These are phyloP conservation scores for Apaloderma vittatum DNA, from an alignment of 2,113 vertebrate genomes.

Conservation along the genomic window DNA sequence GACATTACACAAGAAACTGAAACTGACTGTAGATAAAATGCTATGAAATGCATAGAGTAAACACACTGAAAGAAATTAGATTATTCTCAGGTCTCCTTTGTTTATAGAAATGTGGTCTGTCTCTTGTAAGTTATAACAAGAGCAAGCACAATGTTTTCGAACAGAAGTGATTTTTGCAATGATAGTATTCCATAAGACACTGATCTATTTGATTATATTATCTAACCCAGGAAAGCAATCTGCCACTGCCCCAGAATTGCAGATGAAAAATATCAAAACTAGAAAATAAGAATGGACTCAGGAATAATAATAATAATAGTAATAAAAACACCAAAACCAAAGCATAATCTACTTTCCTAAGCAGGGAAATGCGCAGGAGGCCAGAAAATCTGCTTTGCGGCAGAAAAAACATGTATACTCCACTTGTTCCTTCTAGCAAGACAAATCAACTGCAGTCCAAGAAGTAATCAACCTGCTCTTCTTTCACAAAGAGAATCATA, in stretches of 20 bases:
- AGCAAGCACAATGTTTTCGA: neutral
- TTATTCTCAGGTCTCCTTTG: neutral
- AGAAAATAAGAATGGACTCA: slow-evolving; percentile 3
- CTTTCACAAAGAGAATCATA: neutral
- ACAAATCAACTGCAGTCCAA: neutral
- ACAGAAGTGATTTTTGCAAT: neutral
- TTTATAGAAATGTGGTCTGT: neutral
- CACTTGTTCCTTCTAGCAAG: neutral
- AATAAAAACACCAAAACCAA: neutral
- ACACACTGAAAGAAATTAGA: slow-evolving; percentile 8
- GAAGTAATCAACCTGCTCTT: neutral
- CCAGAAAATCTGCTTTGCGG: neutral
- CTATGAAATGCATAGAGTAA: neutral
- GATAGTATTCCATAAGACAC: neutral
- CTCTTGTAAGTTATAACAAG: slow-evolving; percentile 5
- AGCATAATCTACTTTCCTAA: slow-evolving; percentile 1
- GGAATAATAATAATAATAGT: neutral
- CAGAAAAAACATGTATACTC: neutral
- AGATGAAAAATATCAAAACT: slow-evolving; percentile 14
- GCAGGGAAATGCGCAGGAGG: neutral
- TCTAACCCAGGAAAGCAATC: slow-evolving; percentile 10
- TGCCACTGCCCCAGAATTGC: slow-evolving; percentile 11
- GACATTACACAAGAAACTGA: neutral
- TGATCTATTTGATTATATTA: slow-evolving; percentile 30
- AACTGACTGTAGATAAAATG: neutral